These are phyloP conservation scores for Cyprichromis sp. DNA, from an alignment of 2,113 vertebrate species.

Conservation along the genomic window DNA sequence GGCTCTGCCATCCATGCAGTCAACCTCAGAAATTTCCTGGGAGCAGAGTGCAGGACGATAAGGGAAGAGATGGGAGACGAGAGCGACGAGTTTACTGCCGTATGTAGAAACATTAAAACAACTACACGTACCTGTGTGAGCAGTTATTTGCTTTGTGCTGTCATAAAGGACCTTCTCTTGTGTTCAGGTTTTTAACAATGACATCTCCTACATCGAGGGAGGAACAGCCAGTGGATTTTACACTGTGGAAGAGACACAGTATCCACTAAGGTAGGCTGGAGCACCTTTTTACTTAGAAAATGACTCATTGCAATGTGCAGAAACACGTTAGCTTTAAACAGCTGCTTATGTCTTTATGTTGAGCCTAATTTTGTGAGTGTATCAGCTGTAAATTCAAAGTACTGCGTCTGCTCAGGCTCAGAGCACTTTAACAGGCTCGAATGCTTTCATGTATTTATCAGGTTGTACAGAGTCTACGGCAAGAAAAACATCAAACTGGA, in stretches of 20 bases:
- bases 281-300: neutral
- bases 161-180: neutral
- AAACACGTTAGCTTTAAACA: neutral
- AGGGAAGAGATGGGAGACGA: conserved; percentile 94
- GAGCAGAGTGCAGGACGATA: conserved; percentile 85
- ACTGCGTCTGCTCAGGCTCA: neutral
- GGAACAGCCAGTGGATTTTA: conserved; percentile 93
- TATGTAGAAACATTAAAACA: conserved; percentile 44
- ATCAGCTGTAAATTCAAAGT: neutral
- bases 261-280: conserved; percentile 76
- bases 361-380: neutral
- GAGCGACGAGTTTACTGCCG: conserved; percentile 81
- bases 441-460: conserved; percentile 33
- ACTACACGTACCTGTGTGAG: neutral
- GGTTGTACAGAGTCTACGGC: conserved; percentile 91
- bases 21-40: conserved; percentile 92
- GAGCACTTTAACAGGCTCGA: neutral
- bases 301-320: neutral
- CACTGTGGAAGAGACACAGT: conserved; percentile 88
- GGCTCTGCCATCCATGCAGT: conserved; percentile 92
- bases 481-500: conserved; percentile 94
- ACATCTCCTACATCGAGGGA: conserved; percentile 95
- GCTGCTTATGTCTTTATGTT: neutral
- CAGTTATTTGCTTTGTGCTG: neutral
- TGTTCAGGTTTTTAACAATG: conserved; percentile 85